Evolutionary conservation across 2,888 invertebrate genomes (phyloP).

Genomic region (Baccha elongata): DNA sequence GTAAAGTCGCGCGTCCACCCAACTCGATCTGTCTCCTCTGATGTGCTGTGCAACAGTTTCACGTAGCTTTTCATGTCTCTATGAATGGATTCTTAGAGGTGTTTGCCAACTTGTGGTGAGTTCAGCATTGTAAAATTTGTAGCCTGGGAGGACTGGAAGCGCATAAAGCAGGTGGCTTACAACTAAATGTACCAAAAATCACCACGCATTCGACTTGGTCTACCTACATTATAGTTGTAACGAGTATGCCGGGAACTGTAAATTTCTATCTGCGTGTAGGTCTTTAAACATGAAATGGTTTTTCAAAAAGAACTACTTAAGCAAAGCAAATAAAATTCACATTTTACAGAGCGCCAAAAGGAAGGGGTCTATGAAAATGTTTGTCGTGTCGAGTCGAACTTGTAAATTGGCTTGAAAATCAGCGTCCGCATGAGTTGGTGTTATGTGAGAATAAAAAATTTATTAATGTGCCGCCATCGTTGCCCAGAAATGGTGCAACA

Average conservation of each 20-base stretch:
- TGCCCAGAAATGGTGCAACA: constrained; percentile 20
- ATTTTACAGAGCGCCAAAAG: neutral
- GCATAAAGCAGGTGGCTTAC: constrained; percentile 58
- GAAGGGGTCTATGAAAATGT: constrained; percentile 17
- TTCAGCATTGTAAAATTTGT: constrained; percentile 40
- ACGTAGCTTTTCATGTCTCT: constrained; percentile 17
- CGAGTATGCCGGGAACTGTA: neutral
- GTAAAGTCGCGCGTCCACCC: constrained; percentile 64
- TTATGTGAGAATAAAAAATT: constrained; percentile 55
- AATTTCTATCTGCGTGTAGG: constrained; percentile 38
- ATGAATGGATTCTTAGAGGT: constrained; percentile 38
- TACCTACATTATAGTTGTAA: neutral
- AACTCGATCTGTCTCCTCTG: constrained; percentile 20
- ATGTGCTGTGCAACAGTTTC: constrained; percentile 45
- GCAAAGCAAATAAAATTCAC: constrained; percentile 28
- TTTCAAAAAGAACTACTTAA: constrained; percentile 44
- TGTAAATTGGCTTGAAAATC: constrained; percentile 70
- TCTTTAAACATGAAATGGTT: constrained; percentile 23
- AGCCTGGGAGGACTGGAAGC: constrained; percentile 50
- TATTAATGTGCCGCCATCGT: constrained; percentile 44
- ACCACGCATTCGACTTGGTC: constrained; percentile 52
- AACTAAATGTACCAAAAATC: constrained; percentile 50
- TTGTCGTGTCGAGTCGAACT: constrained; percentile 61
- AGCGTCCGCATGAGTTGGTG: constrained; percentile 69
- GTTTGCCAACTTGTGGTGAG: constrained; percentile 53